Evolutionary conservation across 2,888 invertebrate species (phyloP).

Genomic region (Heliconius charithonia): DNA sequence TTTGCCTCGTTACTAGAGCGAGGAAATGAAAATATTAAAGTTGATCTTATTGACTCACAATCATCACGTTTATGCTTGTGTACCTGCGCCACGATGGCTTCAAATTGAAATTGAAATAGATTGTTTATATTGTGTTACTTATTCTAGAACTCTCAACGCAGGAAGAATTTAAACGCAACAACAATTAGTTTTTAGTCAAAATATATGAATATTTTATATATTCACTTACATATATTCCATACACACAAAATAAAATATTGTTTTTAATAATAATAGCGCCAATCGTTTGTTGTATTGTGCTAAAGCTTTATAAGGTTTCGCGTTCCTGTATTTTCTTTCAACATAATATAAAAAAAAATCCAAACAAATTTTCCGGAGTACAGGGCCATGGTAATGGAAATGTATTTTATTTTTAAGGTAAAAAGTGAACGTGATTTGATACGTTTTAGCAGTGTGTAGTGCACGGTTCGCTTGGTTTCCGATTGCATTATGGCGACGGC

Average conservation of each 20-base stretch:
- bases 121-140: too few relatives aligned
- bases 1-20: too few relatives aligned
- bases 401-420: constrained; percentile 45
- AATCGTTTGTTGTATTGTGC: constrained; percentile 18
- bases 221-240: background rate
- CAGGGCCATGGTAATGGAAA: constrained; percentile 26
- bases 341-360: background rate
- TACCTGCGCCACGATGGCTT: too few relatives aligned
- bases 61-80: too few relatives aligned
- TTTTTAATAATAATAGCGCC: background rate
- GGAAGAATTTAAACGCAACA: too few relatives aligned
- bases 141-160: too few relatives aligned
- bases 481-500: constrained; percentile 80
- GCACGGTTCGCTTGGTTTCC: constrained; percentile 69
- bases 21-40: too few relatives aligned
- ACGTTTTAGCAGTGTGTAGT: constrained; percentile 59
- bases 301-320: background rate
- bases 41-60: too few relatives aligned
- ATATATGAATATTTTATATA: too few relatives aligned
- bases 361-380: background rate
- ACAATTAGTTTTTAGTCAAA: too few relatives aligned
- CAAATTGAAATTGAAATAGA: too few relatives aligned
- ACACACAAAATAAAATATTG: background rate
- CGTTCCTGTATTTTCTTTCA: background rate
- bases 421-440: constrained; percentile 45